Evolutionary conservation across 2,888 invertebrate species (phyloP).

Genomic region (Parapristionchus giblindavisi): DNA sequence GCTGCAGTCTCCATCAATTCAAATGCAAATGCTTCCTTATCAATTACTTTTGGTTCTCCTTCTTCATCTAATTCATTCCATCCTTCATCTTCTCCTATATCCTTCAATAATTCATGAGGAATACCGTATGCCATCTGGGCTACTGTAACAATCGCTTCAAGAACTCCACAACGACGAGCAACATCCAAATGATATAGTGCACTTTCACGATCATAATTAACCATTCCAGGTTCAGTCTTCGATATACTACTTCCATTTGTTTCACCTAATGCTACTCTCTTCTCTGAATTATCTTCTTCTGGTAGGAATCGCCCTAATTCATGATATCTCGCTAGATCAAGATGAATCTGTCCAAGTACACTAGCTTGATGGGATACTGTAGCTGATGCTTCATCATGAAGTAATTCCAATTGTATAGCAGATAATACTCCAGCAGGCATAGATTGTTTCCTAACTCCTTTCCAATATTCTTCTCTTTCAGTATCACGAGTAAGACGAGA

Average conservation of each 20-base stretch:
- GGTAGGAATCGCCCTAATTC: slow-evolving; percentile 73
- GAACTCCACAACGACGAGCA: slow-evolving; percentile 73
- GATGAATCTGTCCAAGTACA: slow-evolving; percentile 74
- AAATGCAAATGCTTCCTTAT: slow-evolving; percentile 61
- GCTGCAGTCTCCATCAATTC: slow-evolving; percentile 72
- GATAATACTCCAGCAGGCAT: slow-evolving; percentile 58
- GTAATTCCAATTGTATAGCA: slow-evolving; percentile 70
- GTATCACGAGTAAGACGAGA: slow-evolving; percentile 56
- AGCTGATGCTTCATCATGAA: slow-evolving; percentile 53
- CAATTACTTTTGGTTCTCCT: slow-evolving; percentile 65
- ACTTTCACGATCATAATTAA: slow-evolving; percentile 72
- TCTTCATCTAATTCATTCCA: slow-evolving; percentile 45
- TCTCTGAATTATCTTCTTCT: slow-evolving; percentile 46
- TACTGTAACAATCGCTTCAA: slow-evolving; percentile 74
- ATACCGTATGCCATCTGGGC: slow-evolving; percentile 73
- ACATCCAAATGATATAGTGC: slow-evolving; percentile 74
- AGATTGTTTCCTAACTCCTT: slow-evolving; percentile 55
- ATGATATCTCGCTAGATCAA: slow-evolving; percentile 75
- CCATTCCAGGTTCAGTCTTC: slow-evolving; percentile 48
- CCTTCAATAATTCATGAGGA: slow-evolving; percentile 73
- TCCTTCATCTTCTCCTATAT: slow-evolving; percentile 70
- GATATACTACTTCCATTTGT: not conserved
- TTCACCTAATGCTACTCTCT: slow-evolving; percentile 40
- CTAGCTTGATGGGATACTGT: slow-evolving; percentile 26
- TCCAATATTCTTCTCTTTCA: slow-evolving; percentile 61